A percentile compares a stretch with the other conserved stretches of the same genome.
These are phyloP conservation scores for Morinoia aosen DNA, from an alignment of 2,888 invertebrate genomes.

Conservation along the genomic window DNA sequence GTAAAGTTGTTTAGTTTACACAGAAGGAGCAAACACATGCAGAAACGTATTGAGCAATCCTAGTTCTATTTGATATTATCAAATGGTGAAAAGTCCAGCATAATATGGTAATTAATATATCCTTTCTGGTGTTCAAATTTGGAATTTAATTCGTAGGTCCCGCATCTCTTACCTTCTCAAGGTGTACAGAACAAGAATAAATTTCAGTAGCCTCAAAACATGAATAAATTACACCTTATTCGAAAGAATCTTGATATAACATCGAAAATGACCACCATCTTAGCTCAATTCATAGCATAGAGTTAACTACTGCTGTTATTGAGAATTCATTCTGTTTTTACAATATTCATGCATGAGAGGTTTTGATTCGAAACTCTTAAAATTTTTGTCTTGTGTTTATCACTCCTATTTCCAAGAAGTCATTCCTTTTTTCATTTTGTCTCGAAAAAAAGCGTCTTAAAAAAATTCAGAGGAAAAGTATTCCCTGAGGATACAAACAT, in stretches of 20 bases:
- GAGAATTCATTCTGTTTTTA: neutral
- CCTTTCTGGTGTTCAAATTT: neutral
- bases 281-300: neutral
- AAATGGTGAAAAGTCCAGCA: neutral
- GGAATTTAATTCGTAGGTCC: neutral
- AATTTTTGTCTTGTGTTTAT: neutral
- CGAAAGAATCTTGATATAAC: neutral
- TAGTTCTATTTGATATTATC: neutral
- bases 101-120: neutral
- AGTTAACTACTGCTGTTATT: neutral
- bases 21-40: neutral
- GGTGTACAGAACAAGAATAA: too few species aligned
- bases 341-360: neutral
- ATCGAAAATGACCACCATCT: neutral
- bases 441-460: too few species aligned
- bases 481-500: neutral
- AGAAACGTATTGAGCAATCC: neutral
- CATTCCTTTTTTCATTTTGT: neutral
- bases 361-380: neutral
- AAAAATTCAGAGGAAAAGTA: neutral
- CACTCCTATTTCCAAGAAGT: neutral
- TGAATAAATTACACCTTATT: neutral
- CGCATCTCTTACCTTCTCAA: neutral
- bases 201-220: neutral
- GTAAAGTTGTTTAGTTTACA: neutral